Conservation (phyloP, 2,113 vertebrate genomes). For the Porphyrio hochstetteri region DNA sequence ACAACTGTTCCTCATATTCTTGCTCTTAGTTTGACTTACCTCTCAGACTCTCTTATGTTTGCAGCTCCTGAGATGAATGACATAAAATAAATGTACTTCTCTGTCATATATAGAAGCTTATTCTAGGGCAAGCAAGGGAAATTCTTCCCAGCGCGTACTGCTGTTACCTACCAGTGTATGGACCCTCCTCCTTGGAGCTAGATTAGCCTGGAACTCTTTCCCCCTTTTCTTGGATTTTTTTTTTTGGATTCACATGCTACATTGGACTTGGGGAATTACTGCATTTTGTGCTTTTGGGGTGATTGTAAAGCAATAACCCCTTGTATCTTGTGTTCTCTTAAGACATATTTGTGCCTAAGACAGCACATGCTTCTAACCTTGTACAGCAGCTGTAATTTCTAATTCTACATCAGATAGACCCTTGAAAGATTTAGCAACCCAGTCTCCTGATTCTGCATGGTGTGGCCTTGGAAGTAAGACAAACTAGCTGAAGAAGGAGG, state of each 20-base stretch:
- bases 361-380: neutral
- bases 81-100: neutral
- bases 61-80: neutral
- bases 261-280: neutral
- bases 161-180: neutral
- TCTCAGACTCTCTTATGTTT: neutral
- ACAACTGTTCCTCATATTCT: neutral
- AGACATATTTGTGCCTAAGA: neutral
- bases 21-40: neutral
- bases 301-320: neutral
- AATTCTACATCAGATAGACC: neutral
- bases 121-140: neutral
- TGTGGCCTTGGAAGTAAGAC: neutral
- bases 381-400: neutral
- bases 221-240: neutral
- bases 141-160: neutral
- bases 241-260: neutral
- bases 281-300: neutral
- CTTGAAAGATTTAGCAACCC: neutral
- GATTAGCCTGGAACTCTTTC: neutral
- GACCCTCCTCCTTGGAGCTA: neutral
- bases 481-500: neutral
- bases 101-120: neutral
- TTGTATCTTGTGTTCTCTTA: neutral
- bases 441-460: rapidly evolving